Evolutionary conservation across 2,113 vertebrate genomes (phyloP), one percentile per base, ranked within the genome.

Genomic region (Rhabdomys dilectus): DNA sequence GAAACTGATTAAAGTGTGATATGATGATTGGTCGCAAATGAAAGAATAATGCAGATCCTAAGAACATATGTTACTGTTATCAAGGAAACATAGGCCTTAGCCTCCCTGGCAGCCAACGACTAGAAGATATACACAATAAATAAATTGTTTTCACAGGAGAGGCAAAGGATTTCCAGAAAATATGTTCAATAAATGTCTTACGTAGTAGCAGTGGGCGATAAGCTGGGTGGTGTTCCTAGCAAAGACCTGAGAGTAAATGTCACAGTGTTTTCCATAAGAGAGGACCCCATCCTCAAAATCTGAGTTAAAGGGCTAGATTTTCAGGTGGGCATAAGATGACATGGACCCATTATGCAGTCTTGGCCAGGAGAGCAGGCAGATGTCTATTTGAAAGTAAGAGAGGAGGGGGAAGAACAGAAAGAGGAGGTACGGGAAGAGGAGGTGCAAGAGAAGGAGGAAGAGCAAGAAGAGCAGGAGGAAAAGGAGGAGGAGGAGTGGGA

Each of bases 341-440:
- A 39, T 6, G 22, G 22, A 34, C 17, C 77, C 13, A 1, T 0
- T 6, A 12, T 0, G 3, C 7, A 0, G 0, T 42, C 66, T 3
- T 6, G 29, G 22, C 19, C 15, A 22, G 22, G 5, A 26, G 24
- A 4, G 0, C 5, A 31, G 58, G 58, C 3, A 15, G 10, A 2
- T 9, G 16, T 36, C 87, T 17, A 12, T 31, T 10, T 68, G 72
- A 31, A 56, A 48, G 36, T 39, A 34, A 36, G 13, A 42, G 11
- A 19, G 22, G 15, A 51, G 0, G 42, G 9, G 16, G 45, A 45
- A 45, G 45, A 78, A 5, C 5, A 29, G 42, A 13, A 53, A 4
- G 31, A 80, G 48, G 29, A 80, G 51, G 8, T 21, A 19, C 3
- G 6, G 24, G 39, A 73, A 19, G 2, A 72, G 68, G 15, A 17